Base-by-base conservation (phyloP, 2,113 vertebrate genomes). In the Prochilodus magdalenae region DNA sequence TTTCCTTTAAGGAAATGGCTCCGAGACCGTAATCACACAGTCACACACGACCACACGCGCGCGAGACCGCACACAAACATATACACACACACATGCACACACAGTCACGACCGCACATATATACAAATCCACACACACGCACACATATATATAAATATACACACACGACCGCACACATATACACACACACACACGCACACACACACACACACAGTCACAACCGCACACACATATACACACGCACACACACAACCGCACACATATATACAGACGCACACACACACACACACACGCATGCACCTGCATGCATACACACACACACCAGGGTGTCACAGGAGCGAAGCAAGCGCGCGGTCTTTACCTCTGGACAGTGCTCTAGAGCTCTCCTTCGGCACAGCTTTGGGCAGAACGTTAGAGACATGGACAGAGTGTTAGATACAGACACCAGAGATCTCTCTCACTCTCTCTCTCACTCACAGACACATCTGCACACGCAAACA, bases 341-440 rank as follows among this genome's bases (percentile, higher is more conserved):
- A 57, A 66, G 59, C 67, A 83, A 66, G 75, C 75, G 4, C 36
- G 36, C 7, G 30, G 49, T 33, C 18, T 85, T 85, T 85, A 85
- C 80, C 84, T 85, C 79, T 2, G 75, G 84, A 73, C 84, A 85
- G 26, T 85, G 70, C 71, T 85, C 80, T 70, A 82, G 51, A 75
- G 84, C 80, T 66, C 84, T 79, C 75, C 84, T 72, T 82, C 80
- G 80, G 80, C 84, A 85, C 78, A 85, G 84, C 84, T 85, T 85
- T 27, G 73, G 65, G 18, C 73, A 76, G 60, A 79, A 77, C 53
- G 72, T 85, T 78, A 82, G 81, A 85, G 71, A 82, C 79, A 82
- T 30, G 72, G 51, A 82, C 51, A 78, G 70, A 83, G 65, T 27
- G 71, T 85, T 85, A 85, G 75, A 81, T 47, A 49, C 36, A 63